phyloP scores from a whole-genome alignment of 2,797 vertebrate species.

The Acomys russatus region DNA sequence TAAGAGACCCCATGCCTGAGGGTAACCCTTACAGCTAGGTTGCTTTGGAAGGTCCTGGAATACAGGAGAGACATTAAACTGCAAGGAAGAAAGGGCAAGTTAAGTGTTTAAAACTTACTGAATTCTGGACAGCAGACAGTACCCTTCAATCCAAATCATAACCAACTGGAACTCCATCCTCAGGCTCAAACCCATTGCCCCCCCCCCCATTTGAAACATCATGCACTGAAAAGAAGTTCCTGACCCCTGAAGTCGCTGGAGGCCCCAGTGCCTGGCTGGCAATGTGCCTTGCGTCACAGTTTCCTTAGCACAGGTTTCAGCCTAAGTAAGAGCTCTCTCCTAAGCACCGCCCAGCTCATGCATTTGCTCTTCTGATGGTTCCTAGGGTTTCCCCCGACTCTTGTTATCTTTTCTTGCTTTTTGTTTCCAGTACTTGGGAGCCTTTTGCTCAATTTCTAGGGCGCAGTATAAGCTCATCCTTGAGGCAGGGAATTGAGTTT shows the following conservation, averaged over 20 bases:
- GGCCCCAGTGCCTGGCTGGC: not conserved
- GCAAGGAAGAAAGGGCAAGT: not conserved
- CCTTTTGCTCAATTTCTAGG: not conserved
- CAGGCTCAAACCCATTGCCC: not conserved
- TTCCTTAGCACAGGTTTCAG: constrained; percentile 17
- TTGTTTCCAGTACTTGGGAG: not conserved
- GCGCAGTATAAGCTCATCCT: not conserved
- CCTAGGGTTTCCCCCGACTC: not conserved
- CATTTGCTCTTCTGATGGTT: not conserved
- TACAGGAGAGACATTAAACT: not conserved
- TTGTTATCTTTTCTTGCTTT: not conserved
- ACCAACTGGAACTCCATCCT: not conserved
- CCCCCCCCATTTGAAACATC: not conserved
- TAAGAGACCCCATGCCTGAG: not conserved
- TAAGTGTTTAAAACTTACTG: constrained; percentile 31
- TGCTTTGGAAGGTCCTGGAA: constrained; percentile 29
- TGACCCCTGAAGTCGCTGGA: not conserved
- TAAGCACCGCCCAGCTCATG: fast-evolving
- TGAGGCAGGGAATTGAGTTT: not conserved
- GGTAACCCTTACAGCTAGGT: not conserved
- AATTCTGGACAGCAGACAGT: not conserved
- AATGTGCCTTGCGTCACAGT: constrained; percentile 65
- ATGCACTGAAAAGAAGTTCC: not conserved
- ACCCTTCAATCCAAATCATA: not conserved
- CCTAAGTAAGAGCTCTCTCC: not conserved